A percentile compares a stretch with the other conserved stretches of the same genome.
phyloP scores from a whole-genome alignment of 2,888 invertebrate genomes.

The Meliscaeva auricollis region DNA sequence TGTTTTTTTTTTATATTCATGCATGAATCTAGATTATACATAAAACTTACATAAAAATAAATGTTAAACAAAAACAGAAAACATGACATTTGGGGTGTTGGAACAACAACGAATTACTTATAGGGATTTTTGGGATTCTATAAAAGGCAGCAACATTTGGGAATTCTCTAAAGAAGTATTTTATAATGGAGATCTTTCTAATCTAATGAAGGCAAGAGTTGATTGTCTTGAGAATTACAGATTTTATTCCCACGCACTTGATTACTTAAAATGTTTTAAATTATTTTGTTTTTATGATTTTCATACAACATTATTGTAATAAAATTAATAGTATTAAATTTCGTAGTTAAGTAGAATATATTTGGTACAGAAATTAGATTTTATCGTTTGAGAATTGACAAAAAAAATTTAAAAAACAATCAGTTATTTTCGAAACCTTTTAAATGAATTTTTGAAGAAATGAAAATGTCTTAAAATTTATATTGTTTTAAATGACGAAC shows the following conservation, averaged over 20 bases:
- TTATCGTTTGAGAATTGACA: too few species aligned
- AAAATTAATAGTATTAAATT: too few species aligned
- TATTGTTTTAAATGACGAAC: too few species aligned
- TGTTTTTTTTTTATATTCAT: neutral
- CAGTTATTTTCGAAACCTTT: too few species aligned
- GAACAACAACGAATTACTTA: neutral
- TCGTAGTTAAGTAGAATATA: too few species aligned
- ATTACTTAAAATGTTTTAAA: neutral
- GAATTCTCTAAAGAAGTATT: neutral
- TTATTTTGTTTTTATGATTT: too few species aligned
- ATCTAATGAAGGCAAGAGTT: neutral
- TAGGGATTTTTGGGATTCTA: neutral
- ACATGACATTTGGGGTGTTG: neutral
- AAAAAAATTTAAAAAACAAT: too few species aligned
- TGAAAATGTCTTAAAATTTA: too few species aligned
- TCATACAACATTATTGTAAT: too few species aligned
- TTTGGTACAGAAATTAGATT: too few species aligned
- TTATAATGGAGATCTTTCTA: constrained; percentile 18
- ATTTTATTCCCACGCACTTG: neutral
- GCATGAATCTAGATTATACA: neutral
- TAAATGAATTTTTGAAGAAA: too few species aligned
- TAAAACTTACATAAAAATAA: neutral
- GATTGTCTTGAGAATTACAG: neutral
- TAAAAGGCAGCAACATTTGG: neutral
- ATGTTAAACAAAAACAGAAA: neutral